A percentile compares a stretch with the other conserved stretches of the same genome.
These are phyloP conservation scores for Philopedon plagiatum DNA, from an alignment of 2,888 invertebrate species.

Conservation along the genomic window DNA sequence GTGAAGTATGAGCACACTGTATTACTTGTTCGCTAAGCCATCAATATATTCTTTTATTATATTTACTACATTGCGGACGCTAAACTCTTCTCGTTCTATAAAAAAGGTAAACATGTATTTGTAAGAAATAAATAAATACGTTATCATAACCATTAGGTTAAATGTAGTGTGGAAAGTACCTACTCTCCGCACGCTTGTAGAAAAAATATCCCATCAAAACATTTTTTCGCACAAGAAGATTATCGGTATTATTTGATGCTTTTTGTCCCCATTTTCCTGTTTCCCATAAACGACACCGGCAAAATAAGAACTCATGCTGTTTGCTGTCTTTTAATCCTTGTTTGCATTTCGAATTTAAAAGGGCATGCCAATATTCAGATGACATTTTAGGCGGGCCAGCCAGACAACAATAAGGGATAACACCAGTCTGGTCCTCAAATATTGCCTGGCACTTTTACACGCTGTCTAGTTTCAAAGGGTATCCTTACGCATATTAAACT, in stretches of 20 bases:
- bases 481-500: slow-evolving; percentile 59
- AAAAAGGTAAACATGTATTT: too few relatives aligned
- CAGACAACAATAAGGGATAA: slow-evolving; percentile 59
- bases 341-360: slow-evolving; percentile 52
- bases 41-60: too few relatives aligned
- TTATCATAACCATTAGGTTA: too few relatives aligned
- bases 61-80: too few relatives aligned
- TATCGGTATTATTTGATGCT: slow-evolving; percentile 23
- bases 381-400: slow-evolving; percentile 64
- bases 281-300: slow-evolving; percentile 31
- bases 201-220: too few relatives aligned
- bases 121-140: too few relatives aligned
- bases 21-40: too few relatives aligned
- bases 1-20: too few relatives aligned
- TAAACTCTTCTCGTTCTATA: too few relatives aligned
- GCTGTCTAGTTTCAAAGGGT: slow-evolving; percentile 60
- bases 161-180: too few relatives aligned
- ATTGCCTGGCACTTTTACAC: slow-evolving; percentile 50
- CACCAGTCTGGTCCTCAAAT: slow-evolving; percentile 31
- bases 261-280: slow-evolving; percentile 25
- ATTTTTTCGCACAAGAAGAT: too few relatives aligned
- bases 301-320: slow-evolving; percentile 33
- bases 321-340: slow-evolving; percentile 38
- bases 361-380: slow-evolving; percentile 64
- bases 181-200: too few relatives aligned